Evolutionary conservation across 2,888 invertebrate species (phyloP), one percentile per base, ranked within the genome.

Genomic region (Meloe dianella): DNA sequence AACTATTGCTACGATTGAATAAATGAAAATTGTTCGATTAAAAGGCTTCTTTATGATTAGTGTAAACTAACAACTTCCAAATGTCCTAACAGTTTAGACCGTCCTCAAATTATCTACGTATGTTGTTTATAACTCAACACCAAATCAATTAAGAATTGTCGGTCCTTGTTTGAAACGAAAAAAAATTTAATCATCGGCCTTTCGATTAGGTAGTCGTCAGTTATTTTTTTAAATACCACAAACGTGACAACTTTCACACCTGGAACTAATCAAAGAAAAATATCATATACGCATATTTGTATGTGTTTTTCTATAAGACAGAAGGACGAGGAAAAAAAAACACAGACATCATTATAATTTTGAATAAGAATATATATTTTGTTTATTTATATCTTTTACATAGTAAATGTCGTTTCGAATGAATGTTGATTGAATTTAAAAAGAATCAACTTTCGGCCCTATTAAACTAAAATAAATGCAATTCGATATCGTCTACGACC

Each of bases 401-500:
- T 20, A 20, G 47, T 47, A 47, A 47, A 47, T 47, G 47, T 47
- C 47, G 47, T 47, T 20, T 20, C 20, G 20, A 47, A 47, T 47
- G 47, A 10, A 47, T 47, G 20, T 47, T 47, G 20, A 47, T 47
- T 47, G 47, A 47, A 20, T 47, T 47, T 14, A 35, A 47, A 20
- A 47, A 47, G 47, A 47, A 47, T 47, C 47, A 47, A 47, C 47
- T 47, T 47, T 47, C 47, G 47, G 47, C 47, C 47, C 29, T 35
- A 58, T 58, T 58, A 58, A 58, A 58, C 58, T 58, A 58, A 17
- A 58, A 58, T 58, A 58, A n/a, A 58, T 20, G 58, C 58, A 58
- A 58, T 35, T n/a, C 30, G 58, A 58, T 58, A 30, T 58, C n/a
- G 14, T 30, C 29, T n/a, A 58, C 32, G 58, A 58, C 58, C 58